These are phyloP conservation scores for Zaprionus taronus DNA, from an alignment of 1,140 invertebrate species.

Conservation along the genomic window DNA sequence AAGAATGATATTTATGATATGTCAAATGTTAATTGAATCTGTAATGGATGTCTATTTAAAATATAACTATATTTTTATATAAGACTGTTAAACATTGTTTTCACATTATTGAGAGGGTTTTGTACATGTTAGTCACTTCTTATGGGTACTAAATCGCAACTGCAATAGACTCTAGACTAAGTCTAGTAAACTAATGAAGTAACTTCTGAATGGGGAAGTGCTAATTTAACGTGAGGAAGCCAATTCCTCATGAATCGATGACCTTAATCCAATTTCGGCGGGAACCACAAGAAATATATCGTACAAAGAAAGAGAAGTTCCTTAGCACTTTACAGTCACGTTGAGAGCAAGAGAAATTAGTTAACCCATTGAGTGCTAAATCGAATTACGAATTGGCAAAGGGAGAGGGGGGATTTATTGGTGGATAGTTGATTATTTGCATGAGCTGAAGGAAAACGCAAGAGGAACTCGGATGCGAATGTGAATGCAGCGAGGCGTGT, in stretches of 20 bases:
- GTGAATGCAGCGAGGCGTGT: constrained; percentile 31
- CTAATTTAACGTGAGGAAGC: background rate
- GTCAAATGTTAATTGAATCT: no score
- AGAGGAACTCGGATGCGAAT: background rate
- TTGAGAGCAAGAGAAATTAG: constrained; percentile 4
- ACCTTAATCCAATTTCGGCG: background rate
- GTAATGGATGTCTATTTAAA: no score
- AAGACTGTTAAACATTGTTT: no score
- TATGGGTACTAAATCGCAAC: background rate
- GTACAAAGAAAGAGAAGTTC: background rate
- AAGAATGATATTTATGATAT: no score
- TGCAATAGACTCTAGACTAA: no score
- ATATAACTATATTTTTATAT: no score
- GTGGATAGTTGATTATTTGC: background rate
- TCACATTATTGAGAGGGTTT: no score
- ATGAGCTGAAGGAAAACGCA: background rate
- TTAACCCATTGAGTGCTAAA: constrained; percentile 29
- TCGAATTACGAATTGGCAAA: constrained; percentile 15
- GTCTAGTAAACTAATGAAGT: background rate
- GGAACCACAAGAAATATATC: background rate
- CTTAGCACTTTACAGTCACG: constrained; percentile 9
- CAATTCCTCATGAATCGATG: background rate
- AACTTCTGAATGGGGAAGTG: background rate
- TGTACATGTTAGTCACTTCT: no score
- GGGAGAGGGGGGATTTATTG: background rate